These are phyloP conservation scores for Mesorhabditis spiculigera DNA, from an alignment of 2,888 invertebrate genomes.

Conservation along the genomic window DNA sequence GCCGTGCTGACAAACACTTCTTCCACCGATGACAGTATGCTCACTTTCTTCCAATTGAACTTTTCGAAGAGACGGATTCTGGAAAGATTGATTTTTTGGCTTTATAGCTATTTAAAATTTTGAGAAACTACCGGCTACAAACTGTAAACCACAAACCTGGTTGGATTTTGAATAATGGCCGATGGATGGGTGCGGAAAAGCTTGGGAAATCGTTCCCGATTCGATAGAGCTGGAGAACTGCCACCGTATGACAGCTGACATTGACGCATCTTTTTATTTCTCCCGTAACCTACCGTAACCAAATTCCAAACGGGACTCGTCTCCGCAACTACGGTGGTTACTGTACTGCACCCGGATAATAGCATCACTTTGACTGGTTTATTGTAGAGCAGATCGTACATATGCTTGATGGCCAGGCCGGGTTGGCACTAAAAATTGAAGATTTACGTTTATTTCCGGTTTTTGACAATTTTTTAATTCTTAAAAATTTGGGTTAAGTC, in stretches of 20 bases:
- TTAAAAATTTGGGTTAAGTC: background rate
- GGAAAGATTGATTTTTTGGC: conserved; percentile 4
- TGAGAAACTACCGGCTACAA: conserved; percentile 7
- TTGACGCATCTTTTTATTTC: background rate
- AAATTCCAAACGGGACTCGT: conserved; percentile 99
- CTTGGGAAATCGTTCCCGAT: conserved; percentile 92
- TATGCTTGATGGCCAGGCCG: conserved; percentile 91
- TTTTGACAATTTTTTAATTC: background rate
- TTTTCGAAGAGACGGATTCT: conserved; percentile 91
- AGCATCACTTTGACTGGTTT: conserved; percentile 83
- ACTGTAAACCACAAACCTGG: conserved; percentile 27
- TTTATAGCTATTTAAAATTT: conserved; percentile 5
- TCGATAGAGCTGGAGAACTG: conserved; percentile 93
- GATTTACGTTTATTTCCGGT: background rate
- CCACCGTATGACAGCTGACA: conserved; percentile 93
- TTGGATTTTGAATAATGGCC: conserved; percentile 80
- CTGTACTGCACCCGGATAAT: conserved; percentile 90
- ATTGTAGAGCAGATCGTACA: conserved; percentile 91
- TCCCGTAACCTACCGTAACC: conserved; percentile 78
- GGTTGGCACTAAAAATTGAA: conserved; percentile 81
- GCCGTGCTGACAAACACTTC: conserved; percentile 80
- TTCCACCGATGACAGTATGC: conserved; percentile 95
- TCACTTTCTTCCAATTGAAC: conserved; percentile 94
- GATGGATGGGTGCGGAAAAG: conserved; percentile 98
- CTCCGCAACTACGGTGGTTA: conserved; percentile 97